Base-by-base conservation (phyloP, 2,797 vertebrate species). In the Cyclopterus lumpus region DNA sequence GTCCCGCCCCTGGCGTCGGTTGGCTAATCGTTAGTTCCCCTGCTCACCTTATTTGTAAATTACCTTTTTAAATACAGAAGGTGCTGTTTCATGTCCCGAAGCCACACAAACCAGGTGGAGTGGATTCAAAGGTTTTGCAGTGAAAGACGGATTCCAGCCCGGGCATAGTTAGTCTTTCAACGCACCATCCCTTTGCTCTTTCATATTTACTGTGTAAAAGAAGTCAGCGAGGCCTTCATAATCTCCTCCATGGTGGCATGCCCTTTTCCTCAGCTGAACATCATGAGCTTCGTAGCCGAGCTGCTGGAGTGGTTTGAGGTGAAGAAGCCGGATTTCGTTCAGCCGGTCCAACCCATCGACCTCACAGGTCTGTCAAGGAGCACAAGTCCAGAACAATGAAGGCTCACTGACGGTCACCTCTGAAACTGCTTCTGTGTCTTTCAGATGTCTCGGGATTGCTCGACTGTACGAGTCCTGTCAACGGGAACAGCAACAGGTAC, bases 261-360 rank as follows among this genome's bases (percentile, higher is more conserved):
- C 20, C 65, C 8, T 59, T 36, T 6, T 58, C 40, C 53, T 63
- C 84, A 97, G 97, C 85, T 97, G 75, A 97, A 98, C 73, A 95
- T 97, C 77, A 92, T 96, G 85, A 95, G 95, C 81, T 96, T 98
- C 85, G 82, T 97, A 22, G 94, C 96, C 0, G 97, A 98, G 73
- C 91, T 98, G 79, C 94, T 97, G 71, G 87, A 94, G 11, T 96
- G 95, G 91, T 97, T 98, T 57, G 97, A 98, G 81, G 93, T 97
- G 10, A 89, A 94, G 83, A 96, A 95, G 75, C 96, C 97, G 0
- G 96, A 97, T 28, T 96, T 98, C 2, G 95, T 98, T 15, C 88
- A 92, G 70, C 95, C 95, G 4, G 82, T 92, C 55, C 94, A 95
- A 67, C 90, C 95, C 22, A 62, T 95, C 15, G 92, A 96, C 86